A percentile compares a stretch with the other conserved stretches of the same genome.
Conservation (phyloP, 2,888 invertebrate species). For the Cartodere bifasciata region DNA sequence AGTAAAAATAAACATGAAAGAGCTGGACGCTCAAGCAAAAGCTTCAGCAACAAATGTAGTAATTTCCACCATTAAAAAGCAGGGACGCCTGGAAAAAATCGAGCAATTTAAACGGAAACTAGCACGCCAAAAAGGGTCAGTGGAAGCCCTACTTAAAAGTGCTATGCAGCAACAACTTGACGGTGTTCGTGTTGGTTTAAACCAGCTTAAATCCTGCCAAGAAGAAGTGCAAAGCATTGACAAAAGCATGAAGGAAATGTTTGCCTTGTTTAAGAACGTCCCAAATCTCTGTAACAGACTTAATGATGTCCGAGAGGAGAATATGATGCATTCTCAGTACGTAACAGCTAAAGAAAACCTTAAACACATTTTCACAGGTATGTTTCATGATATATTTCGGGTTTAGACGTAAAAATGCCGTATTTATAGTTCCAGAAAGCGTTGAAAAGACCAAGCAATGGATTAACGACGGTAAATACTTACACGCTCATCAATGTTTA, state of each 20-base stretch:
- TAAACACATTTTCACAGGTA: conserved; percentile 94
- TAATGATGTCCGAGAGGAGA: conserved; percentile 80
- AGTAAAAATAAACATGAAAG: conserved; percentile 47
- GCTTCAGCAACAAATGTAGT: conserved; percentile 71
- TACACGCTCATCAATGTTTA: conserved; percentile 91
- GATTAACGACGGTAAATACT: conserved; percentile 87
- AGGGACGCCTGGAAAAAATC: conserved; percentile 89
- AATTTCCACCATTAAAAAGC: conserved; percentile 83
- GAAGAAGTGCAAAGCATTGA: conserved; percentile 72
- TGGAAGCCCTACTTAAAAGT: conserved; percentile 92
- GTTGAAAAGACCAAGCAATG: conserved; percentile 87
- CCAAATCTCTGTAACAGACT: conserved; percentile 70
- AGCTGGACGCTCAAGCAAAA: conserved; percentile 67
- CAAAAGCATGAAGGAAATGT: conserved; percentile 68
- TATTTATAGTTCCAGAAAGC: conserved; percentile 94
- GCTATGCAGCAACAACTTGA: conserved; percentile 97
- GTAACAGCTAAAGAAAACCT: conserved; percentile 97
- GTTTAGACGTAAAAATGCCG: too few species aligned
- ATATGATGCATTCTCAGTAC: conserved; percentile 90
- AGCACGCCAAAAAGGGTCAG: conserved; percentile 71
- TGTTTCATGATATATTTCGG: too few species aligned
- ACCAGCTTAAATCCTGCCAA: conserved; percentile 75
- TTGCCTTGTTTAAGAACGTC: conserved; percentile 59
- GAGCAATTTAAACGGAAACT: conserved; percentile 67
- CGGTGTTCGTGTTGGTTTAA: conserved; percentile 87